Evolutionary conservation across 2,888 invertebrate species (phyloP).

Genomic region (Coremacera marginata): DNA sequence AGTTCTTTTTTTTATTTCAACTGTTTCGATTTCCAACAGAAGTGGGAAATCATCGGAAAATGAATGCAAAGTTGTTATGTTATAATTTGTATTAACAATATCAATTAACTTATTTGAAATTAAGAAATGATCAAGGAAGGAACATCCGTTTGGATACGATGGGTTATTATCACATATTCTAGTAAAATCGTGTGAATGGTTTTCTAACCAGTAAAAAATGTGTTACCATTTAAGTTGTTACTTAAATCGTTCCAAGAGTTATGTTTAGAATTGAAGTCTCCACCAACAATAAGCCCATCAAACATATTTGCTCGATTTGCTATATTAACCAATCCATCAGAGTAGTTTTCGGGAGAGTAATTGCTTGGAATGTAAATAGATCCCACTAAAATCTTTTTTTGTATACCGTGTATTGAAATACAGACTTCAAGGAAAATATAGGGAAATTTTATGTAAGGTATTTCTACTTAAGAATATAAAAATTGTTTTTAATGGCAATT

Average conservation of each 20-base stretch:
- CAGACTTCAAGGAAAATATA: no score
- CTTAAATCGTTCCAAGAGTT: no score
- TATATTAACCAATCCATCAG: background rate
- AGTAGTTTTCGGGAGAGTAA: background rate
- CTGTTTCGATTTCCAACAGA: background rate
- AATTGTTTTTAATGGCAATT: no score
- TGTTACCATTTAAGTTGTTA: background rate
- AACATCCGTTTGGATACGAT: background rate
- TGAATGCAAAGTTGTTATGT: background rate
- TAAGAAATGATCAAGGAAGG: slow-evolving; percentile 1
- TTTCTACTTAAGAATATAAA: no score
- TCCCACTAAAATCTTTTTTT: background rate
- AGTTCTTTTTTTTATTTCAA: background rate
- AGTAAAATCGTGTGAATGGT: background rate
- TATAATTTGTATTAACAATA: background rate
- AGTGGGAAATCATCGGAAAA: background rate
- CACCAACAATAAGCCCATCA: background rate
- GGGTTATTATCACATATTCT: slow-evolving; percentile 1
- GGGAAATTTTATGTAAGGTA: no score
- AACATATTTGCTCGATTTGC: background rate
- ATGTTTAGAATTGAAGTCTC: background rate
- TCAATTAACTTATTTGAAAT: background rate
- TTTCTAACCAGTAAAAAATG: background rate
- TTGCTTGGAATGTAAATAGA: background rate
- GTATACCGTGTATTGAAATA: background rate